These are phyloP conservation scores for Coreius guichenoti DNA, from an alignment of 2,797 vertebrate species.

Conservation along the genomic window DNA sequence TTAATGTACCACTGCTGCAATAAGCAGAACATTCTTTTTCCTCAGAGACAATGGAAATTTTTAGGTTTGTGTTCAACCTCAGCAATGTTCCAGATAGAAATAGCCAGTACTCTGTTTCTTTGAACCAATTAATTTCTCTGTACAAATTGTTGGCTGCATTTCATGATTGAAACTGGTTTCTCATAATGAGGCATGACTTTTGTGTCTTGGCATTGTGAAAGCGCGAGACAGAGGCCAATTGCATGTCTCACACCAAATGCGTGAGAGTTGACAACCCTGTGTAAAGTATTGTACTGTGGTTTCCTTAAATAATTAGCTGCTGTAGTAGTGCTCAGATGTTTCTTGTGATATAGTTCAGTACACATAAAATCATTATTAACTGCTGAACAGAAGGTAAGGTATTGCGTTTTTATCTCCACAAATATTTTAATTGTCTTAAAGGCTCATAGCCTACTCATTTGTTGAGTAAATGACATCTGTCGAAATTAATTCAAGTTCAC, in stretches of 20 bases:
- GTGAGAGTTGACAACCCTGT: conserved; percentile 6
- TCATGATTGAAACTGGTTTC: conserved; percentile 9
- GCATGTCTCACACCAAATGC: conserved; percentile 1
- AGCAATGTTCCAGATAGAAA: background rate
- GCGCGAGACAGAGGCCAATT: background rate
- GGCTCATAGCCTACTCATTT: background rate
- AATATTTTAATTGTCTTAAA: conserved; percentile 6
- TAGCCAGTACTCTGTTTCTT: background rate
- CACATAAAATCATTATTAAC: background rate
- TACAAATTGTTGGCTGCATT: conserved; percentile 12
- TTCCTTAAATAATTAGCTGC: conserved; percentile 1
- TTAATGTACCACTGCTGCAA: background rate
- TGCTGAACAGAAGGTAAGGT: background rate
- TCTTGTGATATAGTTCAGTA: background rate
- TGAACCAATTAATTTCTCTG: conserved; percentile 18
- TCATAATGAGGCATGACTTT: conserved; percentile 17
- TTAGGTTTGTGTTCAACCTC: background rate
- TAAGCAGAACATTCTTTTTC: background rate
- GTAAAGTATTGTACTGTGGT: background rate
- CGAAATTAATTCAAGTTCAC: background rate
- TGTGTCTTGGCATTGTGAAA: conserved; percentile 1
- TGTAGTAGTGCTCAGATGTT: background rate
- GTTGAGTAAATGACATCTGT: background rate
- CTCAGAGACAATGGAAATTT: background rate
- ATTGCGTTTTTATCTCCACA: background rate